These are phyloP conservation scores for Apostichopus californicus DNA, from an alignment of 35 echinoderm and acorn worm genomes.

Conservation along the genomic window DNA sequence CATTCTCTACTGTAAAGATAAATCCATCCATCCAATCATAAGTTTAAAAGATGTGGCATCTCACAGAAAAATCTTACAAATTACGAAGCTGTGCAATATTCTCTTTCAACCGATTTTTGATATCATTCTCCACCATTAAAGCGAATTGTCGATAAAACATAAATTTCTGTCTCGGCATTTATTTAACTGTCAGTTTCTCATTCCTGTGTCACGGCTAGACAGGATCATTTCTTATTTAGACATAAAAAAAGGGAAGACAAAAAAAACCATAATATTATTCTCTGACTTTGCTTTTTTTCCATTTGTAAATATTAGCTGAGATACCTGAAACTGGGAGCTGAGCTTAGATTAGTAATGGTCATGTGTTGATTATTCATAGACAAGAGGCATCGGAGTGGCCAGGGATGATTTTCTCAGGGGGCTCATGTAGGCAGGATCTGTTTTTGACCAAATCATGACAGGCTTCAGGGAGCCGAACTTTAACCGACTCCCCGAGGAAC, in stretches of 20 bases:
- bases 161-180: too few relatives aligned
- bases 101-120: too few relatives aligned
- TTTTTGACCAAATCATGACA: constrained; percentile 37
- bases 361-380: constrained; percentile 26
- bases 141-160: too few relatives aligned
- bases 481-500: neutral
- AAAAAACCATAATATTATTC: neutral
- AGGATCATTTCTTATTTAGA: neutral
- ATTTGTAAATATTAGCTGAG: constrained; percentile 2
- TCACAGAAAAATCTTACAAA: too few relatives aligned
- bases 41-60: too few relatives aligned
- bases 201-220: neutral
- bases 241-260: neutral
- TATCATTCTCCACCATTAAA: too few relatives aligned
- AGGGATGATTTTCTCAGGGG: constrained; percentile 30
- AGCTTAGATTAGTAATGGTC: constrained; percentile 4
- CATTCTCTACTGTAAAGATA: too few relatives aligned
- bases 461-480: constrained; percentile 28
- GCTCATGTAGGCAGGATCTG: constrained; percentile 1
- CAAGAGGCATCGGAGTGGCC: constrained; percentile 8
- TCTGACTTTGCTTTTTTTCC: neutral
- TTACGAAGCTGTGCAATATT: too few relatives aligned
- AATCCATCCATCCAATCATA: too few relatives aligned
- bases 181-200: too few relatives aligned
- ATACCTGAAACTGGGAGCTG: neutral